Conservation (phyloP, 2,888 invertebrate species). For the Synergus gifuensis region DNA sequence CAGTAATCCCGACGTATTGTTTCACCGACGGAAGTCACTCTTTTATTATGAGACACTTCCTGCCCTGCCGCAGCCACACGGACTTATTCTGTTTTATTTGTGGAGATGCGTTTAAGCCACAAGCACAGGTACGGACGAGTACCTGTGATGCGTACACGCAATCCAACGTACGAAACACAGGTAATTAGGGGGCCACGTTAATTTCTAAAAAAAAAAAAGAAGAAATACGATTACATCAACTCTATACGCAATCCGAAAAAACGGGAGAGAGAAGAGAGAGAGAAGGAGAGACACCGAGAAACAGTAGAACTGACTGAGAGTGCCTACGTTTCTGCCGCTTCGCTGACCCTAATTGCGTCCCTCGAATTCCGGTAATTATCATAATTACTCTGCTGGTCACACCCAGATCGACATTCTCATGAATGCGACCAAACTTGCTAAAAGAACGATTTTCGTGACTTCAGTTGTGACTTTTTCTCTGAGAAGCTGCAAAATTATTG, state of each 20-base stretch:
- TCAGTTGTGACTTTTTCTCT: neutral
- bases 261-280: conserved; percentile 19
- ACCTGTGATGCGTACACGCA: conserved; percentile 47
- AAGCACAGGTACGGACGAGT: neutral
- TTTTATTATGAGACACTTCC: conserved; percentile 74
- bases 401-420: conserved; percentile 66
- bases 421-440: conserved; percentile 43
- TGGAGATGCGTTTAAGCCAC: neutral
- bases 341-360: conserved; percentile 66
- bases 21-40: conserved; percentile 73
- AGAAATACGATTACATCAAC: conserved; percentile 50
- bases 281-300: conserved; percentile 19
- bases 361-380: conserved; percentile 74
- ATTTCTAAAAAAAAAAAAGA: conserved; percentile 48
- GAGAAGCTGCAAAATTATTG: conserved; percentile 7
- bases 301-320: conserved; percentile 43
- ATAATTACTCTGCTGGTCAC: conserved; percentile 70
- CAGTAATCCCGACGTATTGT: conserved; percentile 67
- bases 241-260: conserved; percentile 47
- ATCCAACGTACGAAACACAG: conserved; percentile 45
- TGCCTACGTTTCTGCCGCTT: conserved; percentile 56
- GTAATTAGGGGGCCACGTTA: conserved; percentile 50
- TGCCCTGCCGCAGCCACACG: conserved; percentile 56
- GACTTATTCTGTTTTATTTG: conserved; percentile 38
- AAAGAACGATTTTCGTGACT: conserved; percentile 33